phyloP scores from a whole-genome alignment of 2,888 invertebrate genomes.

The Coelopa pilipes region DNA sequence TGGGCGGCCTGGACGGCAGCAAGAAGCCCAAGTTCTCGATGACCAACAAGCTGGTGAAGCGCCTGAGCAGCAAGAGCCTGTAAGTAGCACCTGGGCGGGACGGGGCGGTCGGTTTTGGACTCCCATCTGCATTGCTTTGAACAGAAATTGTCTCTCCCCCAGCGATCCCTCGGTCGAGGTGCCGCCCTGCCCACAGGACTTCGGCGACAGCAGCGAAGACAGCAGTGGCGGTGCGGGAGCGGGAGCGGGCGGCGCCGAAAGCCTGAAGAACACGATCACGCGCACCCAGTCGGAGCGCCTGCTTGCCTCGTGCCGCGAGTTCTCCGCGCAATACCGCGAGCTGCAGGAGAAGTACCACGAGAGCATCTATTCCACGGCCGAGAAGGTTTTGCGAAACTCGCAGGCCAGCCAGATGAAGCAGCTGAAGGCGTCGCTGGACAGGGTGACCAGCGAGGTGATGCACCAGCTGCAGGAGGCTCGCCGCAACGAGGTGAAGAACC shows the following conservation, averaged over 20 bases:
- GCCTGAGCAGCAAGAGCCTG: constrained; percentile 83
- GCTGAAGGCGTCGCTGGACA: constrained; percentile 76
- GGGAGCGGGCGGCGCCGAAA: constrained; percentile 64
- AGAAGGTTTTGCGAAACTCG: constrained; percentile 82
- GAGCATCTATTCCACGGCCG: constrained; percentile 78
- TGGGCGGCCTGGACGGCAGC: constrained; percentile 71
- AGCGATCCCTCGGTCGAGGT: constrained; percentile 66
- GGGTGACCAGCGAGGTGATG: constrained; percentile 80
- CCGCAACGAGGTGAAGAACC: constrained; percentile 86
- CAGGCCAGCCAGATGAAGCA: constrained; percentile 85
- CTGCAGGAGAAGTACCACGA: constrained; percentile 88
- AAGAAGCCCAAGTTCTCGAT: constrained; percentile 79
- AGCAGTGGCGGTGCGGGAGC: constrained; percentile 55
- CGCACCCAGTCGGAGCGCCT: constrained; percentile 75
- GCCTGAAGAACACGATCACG: constrained; percentile 57
- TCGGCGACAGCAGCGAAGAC: constrained; percentile 65
- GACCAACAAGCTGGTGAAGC: constrained; percentile 79
- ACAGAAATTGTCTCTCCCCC: constrained; percentile 62
- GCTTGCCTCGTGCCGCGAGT: constrained; percentile 74
- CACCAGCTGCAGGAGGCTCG: constrained; percentile 84
- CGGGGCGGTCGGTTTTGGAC: background rate
- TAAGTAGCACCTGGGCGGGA: constrained; percentile 66
- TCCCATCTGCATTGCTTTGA: constrained; percentile 47
- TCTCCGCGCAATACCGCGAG: constrained; percentile 78
- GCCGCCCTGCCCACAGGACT: constrained; percentile 68